These are phyloP conservation scores for Opisthograptis luteolata DNA, from an alignment of 2,888 invertebrate genomes.

Conservation along the genomic window DNA sequence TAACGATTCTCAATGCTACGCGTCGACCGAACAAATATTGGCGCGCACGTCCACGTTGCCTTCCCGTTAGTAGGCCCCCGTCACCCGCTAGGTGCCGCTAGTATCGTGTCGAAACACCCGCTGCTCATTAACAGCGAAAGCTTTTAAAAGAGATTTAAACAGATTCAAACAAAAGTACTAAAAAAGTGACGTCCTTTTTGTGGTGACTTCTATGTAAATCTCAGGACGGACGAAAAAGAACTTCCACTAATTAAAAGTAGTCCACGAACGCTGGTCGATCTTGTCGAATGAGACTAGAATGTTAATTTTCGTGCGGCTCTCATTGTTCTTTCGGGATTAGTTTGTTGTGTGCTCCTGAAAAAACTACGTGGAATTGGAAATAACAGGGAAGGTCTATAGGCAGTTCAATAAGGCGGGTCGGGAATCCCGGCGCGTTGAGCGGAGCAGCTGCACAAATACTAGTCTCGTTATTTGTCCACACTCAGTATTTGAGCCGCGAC, in stretches of 20 bases:
- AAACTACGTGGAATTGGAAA: conserved; percentile 42
- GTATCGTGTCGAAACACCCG: conserved; percentile 56
- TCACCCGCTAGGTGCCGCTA: conserved; percentile 38
- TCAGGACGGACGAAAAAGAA: conserved; percentile 66
- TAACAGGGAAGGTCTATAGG: conserved; percentile 39
- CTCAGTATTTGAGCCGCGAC: conserved; percentile 64
- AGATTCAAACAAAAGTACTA: conserved; percentile 76
- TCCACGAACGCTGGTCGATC: conserved; percentile 56
- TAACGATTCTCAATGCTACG: conserved; percentile 82
- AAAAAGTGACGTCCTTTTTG: conserved; percentile 76
- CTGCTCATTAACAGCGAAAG: conserved; percentile 76
- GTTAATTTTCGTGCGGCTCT: conserved; percentile 61
- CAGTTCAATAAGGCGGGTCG: conserved; percentile 37
- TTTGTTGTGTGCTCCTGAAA: conserved; percentile 52
- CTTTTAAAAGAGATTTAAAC: conserved; percentile 77
- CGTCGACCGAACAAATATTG: conserved; percentile 73
- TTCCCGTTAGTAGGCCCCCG: conserved; percentile 41
- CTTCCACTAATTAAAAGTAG: conserved; percentile 75
- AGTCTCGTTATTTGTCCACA: conserved; percentile 72
- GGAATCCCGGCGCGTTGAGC: conserved; percentile 42
- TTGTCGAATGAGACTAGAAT: conserved; percentile 64
- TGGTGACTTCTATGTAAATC: conserved; percentile 78
- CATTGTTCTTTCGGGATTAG: conserved; percentile 60
- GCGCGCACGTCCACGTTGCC: conserved; percentile 66
- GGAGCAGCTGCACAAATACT: conserved; percentile 74